Conservation (phyloP, 2,888 invertebrate genomes). For the Thalpophila matura region DNA sequence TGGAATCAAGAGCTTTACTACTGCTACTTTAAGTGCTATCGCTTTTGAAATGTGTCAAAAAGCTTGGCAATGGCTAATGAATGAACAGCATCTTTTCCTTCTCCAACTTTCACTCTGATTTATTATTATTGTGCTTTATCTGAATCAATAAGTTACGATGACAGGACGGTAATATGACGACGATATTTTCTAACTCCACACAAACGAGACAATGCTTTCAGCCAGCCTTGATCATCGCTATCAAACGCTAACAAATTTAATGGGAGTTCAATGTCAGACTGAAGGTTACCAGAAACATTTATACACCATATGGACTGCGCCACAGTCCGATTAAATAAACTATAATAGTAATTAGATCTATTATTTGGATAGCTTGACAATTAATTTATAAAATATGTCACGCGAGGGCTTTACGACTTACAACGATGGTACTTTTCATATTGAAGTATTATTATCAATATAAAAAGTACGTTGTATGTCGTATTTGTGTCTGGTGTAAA, state of each 20-base stretch:
- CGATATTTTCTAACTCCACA: background rate
- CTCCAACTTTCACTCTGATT: too few species aligned
- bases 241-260: slow-evolving; percentile 1
- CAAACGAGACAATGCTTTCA: background rate
- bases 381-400: slow-evolving; percentile 24
- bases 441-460: too few species aligned
- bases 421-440: too few species aligned
- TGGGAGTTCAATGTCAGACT: slow-evolving; percentile 40
- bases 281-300: slow-evolving; percentile 35
- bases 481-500: background rate
- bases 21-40: too few species aligned
- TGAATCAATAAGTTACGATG: too few species aligned
- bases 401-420: too few species aligned
- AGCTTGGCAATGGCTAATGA: too few species aligned
- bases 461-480: background rate
- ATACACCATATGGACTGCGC: slow-evolving; percentile 7
- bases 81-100: too few species aligned
- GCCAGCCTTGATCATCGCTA: slow-evolving; percentile 37
- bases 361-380: slow-evolving; percentile 18
- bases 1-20: too few species aligned
- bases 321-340: slow-evolving; percentile 28
- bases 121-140: too few species aligned
- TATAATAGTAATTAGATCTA: slow-evolving; percentile 26
- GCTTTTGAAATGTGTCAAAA: too few species aligned
- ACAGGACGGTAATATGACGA: background rate